Evolutionary conservation across 2,113 vertebrate species (phyloP).

Genomic region (Symphodus melops): DNA sequence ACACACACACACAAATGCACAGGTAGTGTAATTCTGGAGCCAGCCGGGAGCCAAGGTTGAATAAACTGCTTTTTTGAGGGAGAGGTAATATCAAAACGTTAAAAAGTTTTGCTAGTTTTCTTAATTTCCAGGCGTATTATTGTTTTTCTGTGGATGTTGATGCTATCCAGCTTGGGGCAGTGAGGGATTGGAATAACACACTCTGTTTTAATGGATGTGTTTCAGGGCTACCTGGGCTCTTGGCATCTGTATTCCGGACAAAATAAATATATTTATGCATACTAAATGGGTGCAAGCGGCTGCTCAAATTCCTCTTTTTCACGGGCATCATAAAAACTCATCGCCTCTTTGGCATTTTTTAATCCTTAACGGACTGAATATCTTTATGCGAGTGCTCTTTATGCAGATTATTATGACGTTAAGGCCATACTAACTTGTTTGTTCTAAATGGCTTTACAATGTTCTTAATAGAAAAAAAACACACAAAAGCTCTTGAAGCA

Average conservation of each 20-base stretch:
- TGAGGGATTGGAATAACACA: constrained; percentile 65
- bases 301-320: background rate
- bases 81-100: constrained; percentile 68
- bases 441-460: constrained; percentile 35
- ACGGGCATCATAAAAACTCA: background rate
- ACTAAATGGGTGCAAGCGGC: constrained; percentile 2
- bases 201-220: constrained; percentile 55
- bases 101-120: constrained; percentile 63
- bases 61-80: constrained; percentile 48
- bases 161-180: constrained; percentile 44
- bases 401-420: background rate
- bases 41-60: constrained; percentile 45
- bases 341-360: background rate
- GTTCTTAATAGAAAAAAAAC: constrained; percentile 20
- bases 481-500: constrained; percentile 24
- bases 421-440: constrained; percentile 19
- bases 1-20: constrained; percentile 1
- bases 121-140: constrained; percentile 68
- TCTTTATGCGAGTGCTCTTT: background rate
- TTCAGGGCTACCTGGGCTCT: constrained; percentile 38
- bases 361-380: background rate
- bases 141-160: constrained; percentile 63
- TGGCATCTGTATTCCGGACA: constrained; percentile 10
- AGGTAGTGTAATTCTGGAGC: constrained; percentile 29
- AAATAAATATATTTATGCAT: constrained; percentile 2